These are phyloP conservation scores for Callimorpha dominula DNA, from an alignment of 2,888 invertebrate species.

Conservation along the genomic window DNA sequence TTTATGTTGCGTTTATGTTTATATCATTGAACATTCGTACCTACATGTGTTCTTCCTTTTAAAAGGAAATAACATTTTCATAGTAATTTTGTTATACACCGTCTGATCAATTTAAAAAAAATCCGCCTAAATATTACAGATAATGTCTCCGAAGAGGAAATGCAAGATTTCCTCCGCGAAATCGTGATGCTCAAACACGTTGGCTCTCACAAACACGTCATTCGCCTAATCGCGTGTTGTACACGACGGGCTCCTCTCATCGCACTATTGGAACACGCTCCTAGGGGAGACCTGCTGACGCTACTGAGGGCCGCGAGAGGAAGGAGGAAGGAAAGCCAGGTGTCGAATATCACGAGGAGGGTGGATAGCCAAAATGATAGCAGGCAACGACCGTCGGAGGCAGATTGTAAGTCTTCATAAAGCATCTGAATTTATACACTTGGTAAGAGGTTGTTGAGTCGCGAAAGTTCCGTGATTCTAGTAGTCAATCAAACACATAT, in stretches of 20 bases:
- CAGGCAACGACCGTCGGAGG: conserved; percentile 79
- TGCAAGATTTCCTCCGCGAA: conserved; percentile 91
- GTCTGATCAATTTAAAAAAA: no score
- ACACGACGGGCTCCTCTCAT: conserved; percentile 89
- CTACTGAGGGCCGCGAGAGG: conserved; percentile 86
- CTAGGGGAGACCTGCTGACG: conserved; percentile 91
- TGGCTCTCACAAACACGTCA: conserved; percentile 92
- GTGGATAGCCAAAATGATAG: conserved; percentile 61
- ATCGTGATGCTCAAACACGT: conserved; percentile 92
- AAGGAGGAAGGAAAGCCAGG: conserved; percentile 59
- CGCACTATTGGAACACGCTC: conserved; percentile 92
- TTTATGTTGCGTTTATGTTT: no score
- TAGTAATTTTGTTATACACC: no score
- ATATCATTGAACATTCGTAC: no score
- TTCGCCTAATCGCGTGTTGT: conserved; percentile 91
- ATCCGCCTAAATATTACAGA: conserved; percentile 67
- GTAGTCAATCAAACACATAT: no score
- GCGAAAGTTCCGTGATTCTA: no score
- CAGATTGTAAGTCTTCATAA: conserved; percentile 84
- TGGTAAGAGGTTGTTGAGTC: neutral
- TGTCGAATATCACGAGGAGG: conserved; percentile 81
- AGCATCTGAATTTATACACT: neutral
- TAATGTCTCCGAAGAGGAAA: conserved; percentile 86
- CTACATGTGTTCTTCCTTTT: no score
- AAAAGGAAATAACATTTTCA: no score